Evolutionary conservation across 2,888 invertebrate species (phyloP), one percentile per base, ranked within the genome.

Genomic region (Spisula solida): DNA sequence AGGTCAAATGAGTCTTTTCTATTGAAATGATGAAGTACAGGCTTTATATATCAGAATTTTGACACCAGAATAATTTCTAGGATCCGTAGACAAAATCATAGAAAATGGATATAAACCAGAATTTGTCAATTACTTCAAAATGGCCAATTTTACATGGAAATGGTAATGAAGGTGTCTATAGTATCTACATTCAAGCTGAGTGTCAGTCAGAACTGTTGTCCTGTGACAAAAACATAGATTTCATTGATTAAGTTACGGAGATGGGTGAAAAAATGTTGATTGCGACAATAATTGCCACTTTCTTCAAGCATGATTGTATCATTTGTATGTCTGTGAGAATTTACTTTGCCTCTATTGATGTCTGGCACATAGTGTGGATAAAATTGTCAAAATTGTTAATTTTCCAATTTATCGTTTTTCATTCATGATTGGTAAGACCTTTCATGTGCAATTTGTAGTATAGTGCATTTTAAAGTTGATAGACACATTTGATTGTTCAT

Each of bases 391-490:
- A n/a, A n/a, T 12, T 25, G 2, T 25, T 66, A 12, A 66, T 66
- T 66, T 1, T 25, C 51, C 60, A 66, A 66, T 66, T 0, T 66
- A 66, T 25, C 12, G 51, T 66, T 66, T 66, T n/a, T 10, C 41
- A 41, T 41, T 41, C 41, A 41, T 41, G 4, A 41, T 41, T n/a
- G 25, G 60, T 6, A 66, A n/a, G 60, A 10, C 10, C 60, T 66
- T 66, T 66, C 60, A n/a, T 25, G 60, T 66, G 25, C 60, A 66
- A 66, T 66, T 25, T 66, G 25, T 66, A 25, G 5, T 25, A 25
- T n/a, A 66, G n/a, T 66, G 25, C n/a, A 60, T 66, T 66, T 66
- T 25, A n/a, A 18, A n/a, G 56, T n/a, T 56, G 56, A 56, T 56
- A 56, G 56, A 56, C 56, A 56, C 5, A 56, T n/a, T 56, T 56